Conservation (phyloP, 2,113 vertebrate species). For the Eupsittula cactorum region DNA sequence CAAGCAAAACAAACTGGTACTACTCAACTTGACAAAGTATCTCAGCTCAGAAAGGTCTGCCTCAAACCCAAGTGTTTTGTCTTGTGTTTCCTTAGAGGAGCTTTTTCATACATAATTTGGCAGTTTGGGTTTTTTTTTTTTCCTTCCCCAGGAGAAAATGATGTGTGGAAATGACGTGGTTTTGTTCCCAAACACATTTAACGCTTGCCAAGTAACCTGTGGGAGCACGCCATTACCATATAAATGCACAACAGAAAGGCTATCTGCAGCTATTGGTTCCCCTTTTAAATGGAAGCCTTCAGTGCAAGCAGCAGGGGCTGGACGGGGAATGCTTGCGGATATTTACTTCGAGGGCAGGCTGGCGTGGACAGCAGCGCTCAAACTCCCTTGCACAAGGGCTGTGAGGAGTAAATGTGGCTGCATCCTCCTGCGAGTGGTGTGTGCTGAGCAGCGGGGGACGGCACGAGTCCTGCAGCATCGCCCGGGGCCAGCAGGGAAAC, state of each 20-base stretch:
- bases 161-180: background rate
- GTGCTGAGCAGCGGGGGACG: background rate
- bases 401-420: background rate
- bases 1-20: rapidly evolving
- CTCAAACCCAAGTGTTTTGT: background rate
- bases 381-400: background rate
- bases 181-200: background rate
- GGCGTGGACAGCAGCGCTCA: background rate
- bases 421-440: background rate
- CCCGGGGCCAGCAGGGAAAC: background rate
- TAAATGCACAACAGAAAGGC: background rate
- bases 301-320: background rate
- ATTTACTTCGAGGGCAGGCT: background rate
- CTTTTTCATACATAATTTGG: background rate
- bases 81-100: background rate
- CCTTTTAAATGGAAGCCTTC: background rate
- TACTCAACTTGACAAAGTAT: background rate
- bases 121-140: background rate
- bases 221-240: background rate
- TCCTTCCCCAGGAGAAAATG: background rate
- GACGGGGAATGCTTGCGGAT: background rate
- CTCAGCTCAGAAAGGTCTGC: background rate
- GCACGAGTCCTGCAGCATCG: background rate
- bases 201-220: background rate
- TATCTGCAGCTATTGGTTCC: background rate